phyloP scores from a whole-genome alignment of 2,797 vertebrate species.

The Sebastolobus altivelis region DNA sequence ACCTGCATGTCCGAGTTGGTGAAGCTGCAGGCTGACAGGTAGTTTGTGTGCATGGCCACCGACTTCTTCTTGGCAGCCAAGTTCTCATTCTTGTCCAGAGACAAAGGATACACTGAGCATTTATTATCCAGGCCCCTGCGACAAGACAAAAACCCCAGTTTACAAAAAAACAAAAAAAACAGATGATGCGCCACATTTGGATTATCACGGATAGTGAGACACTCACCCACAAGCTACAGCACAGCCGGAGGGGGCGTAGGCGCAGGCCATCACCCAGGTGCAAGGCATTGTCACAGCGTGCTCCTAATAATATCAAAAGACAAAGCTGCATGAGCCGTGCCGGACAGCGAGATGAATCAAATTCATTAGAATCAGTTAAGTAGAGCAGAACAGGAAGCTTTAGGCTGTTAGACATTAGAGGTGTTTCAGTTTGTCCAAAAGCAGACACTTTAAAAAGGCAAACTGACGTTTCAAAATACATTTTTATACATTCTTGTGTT shows the following conservation, averaged over 20 bases:
- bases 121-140: conserved; percentile 97
- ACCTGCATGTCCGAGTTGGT: conserved; percentile 99
- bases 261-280: conserved; percentile 99
- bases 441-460: neutral
- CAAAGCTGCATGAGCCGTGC: conserved; percentile 40
- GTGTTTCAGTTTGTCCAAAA: neutral
- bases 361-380: conserved; percentile 40
- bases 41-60: conserved; percentile 99
- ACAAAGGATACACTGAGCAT: conserved; percentile 98
- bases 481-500: neutral
- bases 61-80: conserved; percentile 99
- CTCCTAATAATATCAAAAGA: conserved; percentile 86
- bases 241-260: conserved; percentile 96
- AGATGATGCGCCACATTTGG: neutral
- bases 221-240: conserved; percentile 98
- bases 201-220: neutral
- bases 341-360: conserved; percentile 12
- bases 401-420: neutral
- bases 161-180: neutral
- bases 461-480: neutral
- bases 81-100: conserved; percentile 99
- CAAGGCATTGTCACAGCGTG: conserved; percentile 99
- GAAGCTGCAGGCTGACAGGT: conserved; percentile 98
- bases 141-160: conserved; percentile 6
- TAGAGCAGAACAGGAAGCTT: conserved; percentile 33